These are phyloP conservation scores for Geococcyx californianus DNA, from an alignment of 2,113 vertebrate species.

Conservation along the genomic window DNA sequence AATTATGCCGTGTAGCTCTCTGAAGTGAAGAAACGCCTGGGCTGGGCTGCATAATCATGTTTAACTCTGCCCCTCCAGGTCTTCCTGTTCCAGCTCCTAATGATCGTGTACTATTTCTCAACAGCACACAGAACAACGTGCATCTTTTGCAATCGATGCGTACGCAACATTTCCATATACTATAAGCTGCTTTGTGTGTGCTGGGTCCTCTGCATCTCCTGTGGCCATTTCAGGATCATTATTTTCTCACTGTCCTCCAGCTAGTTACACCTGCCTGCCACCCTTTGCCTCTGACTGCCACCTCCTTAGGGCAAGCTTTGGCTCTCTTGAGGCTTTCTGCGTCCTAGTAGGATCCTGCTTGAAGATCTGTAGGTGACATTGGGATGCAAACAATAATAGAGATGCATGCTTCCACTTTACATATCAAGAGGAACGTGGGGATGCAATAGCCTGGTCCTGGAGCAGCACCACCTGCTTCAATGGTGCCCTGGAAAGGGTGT, in stretches of 20 bases:
- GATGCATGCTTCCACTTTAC: background rate
- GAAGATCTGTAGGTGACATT: background rate
- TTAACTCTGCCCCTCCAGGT: slow-evolving; percentile 33
- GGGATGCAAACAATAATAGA: background rate
- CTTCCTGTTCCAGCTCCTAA: background rate
- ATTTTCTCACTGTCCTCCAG: background rate
- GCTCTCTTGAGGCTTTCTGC: background rate
- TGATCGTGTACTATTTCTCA: background rate
- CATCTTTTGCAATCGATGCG: background rate
- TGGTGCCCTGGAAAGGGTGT: background rate
- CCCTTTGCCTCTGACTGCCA: background rate
- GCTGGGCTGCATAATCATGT: slow-evolving; percentile 28
- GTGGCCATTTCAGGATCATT: background rate
- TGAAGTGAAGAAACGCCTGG: background rate
- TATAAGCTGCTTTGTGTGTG: background rate
- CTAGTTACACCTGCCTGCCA: background rate
- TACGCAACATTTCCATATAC: background rate
- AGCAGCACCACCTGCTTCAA: background rate
- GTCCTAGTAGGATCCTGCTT: background rate
- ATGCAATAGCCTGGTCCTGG: background rate
- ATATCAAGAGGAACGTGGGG: background rate
- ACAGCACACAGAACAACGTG: background rate
- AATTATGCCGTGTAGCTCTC: background rate
- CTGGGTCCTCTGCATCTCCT: background rate
- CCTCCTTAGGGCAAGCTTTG: background rate